Evolutionary conservation across 1,140 invertebrate genomes (phyloP).

Genomic region (Drosophila sulfurigaster): DNA sequence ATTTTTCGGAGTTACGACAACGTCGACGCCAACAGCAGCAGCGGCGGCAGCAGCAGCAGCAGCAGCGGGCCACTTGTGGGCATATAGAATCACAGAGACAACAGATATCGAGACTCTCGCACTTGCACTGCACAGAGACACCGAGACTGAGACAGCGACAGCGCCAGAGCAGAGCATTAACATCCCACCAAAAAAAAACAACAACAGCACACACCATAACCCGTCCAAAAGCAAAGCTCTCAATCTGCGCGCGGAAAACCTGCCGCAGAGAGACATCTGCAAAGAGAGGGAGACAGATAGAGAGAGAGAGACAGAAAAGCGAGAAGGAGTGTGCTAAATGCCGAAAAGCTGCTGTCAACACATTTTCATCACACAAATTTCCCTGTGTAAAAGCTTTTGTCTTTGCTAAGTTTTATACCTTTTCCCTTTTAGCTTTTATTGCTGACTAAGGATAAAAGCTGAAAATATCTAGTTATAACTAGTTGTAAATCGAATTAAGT

Average conservation of each 20-base stretch:
- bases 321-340: background rate
- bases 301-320: background rate
- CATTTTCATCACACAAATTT: slow-evolving; percentile 27
- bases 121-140: slow-evolving; percentile 44
- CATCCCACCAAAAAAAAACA: slow-evolving; percentile 29
- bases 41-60: slow-evolving; percentile 7
- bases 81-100: slow-evolving; percentile 73
- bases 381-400: slow-evolving; percentile 26
- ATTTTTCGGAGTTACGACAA: slow-evolving; percentile 80
- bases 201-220: slow-evolving; percentile 36
- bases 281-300: background rate
- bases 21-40: slow-evolving; percentile 18
- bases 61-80: slow-evolving; percentile 51
- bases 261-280: slow-evolving; percentile 4
- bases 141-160: background rate
- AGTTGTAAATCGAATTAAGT: too few relatives aligned
- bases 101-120: slow-evolving; percentile 63
- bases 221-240: slow-evolving; percentile 51
- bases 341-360: slow-evolving; percentile 14
- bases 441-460: background rate
- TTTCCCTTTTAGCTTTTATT: background rate
- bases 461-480: background rate
- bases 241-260: slow-evolving; percentile 47
- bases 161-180: slow-evolving; percentile 24
- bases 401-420: background rate